Base-by-base conservation (phyloP, 2,888 invertebrate species). In the Scotopteryx bipunctaria region DNA sequence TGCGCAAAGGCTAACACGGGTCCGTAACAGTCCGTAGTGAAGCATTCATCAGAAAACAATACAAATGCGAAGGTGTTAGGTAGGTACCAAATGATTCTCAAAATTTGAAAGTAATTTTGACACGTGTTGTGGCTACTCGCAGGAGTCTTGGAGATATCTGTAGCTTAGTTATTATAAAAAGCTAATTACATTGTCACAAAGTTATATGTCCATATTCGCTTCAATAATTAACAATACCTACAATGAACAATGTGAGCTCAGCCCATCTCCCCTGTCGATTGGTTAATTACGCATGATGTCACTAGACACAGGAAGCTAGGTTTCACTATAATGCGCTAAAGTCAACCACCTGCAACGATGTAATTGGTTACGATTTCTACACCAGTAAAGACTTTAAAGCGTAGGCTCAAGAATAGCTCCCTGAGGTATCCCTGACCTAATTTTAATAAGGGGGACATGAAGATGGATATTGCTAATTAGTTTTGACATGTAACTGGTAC, bases 391-490 rank as follows among this genome's bases (percentile, higher is more conserved):
- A 16, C 32, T 16, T 13, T 8, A 23, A 31, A 21, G n/a, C 23
- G 11, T 11, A 33, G 40, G 47, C 11, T 41, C 33, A 11, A 29
- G 47, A 48, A 35, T 41, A 41, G 48, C 33, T 35, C 48, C 48
- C 35, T 48, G 35, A 15, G 11, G 15, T n/a, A 32, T 2, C 48
- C 48, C 14, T 48, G 41, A 41, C 48, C 48, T 41, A 4, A 35
- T 35, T 46, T 6, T 11, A 32, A 21, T 15, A 6, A 40, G 21
- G 9, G 25, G 33, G 14, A 15, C 0, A 17, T 3, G 25, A 23
- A 15, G 8, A 33, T 25, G 33, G 16, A 36, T 29, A 15, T 19
- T 15, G 17, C 17, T 8, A 32, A 32, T 9, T 11, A 4, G 11
- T 9, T 11, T 9, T 1, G 11, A 9, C 9, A 1, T 25, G 25